phyloP scores from a whole-genome alignment of 2,797 vertebrate genomes.

The Bradypodion pumilum region DNA sequence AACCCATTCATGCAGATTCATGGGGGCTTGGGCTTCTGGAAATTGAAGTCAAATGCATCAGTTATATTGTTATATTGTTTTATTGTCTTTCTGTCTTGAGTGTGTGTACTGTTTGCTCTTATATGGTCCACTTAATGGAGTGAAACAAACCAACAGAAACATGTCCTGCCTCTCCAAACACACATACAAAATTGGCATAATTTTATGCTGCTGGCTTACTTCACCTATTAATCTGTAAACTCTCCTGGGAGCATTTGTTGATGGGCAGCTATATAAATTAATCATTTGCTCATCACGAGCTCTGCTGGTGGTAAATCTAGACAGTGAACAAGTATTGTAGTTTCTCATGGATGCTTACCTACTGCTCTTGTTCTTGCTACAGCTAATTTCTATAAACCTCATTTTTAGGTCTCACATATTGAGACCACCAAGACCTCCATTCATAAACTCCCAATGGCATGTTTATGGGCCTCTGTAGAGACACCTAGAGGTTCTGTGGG shows the following conservation, averaged over 20 bases:
- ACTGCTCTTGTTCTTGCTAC: background rate
- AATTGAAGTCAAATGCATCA: too few relatives aligned
- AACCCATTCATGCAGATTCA: too few relatives aligned
- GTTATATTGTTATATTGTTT: too few relatives aligned
- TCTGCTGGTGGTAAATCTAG: background rate
- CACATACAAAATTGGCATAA: too few relatives aligned
- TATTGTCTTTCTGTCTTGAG: too few relatives aligned
- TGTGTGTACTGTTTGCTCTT: background rate
- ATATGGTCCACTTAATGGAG: too few relatives aligned
- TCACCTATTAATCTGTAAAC: background rate
- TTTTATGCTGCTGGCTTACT: background rate
- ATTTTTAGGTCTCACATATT: background rate
- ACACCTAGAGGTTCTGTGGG: too few relatives aligned
- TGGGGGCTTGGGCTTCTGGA: too few relatives aligned
- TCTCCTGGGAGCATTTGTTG: background rate
- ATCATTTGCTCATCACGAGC: background rate
- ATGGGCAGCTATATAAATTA: background rate
- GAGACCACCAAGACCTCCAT: too few relatives aligned
- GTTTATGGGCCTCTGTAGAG: background rate
- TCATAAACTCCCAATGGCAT: too few relatives aligned
- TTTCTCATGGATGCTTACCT: background rate
- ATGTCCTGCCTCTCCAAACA: too few relatives aligned
- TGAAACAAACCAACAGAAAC: too few relatives aligned
- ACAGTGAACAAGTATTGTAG: background rate
- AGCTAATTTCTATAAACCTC: background rate